Conservation (phyloP, 92 coral and sea anemone species). For the Parazoanthus swiftii region DNA sequence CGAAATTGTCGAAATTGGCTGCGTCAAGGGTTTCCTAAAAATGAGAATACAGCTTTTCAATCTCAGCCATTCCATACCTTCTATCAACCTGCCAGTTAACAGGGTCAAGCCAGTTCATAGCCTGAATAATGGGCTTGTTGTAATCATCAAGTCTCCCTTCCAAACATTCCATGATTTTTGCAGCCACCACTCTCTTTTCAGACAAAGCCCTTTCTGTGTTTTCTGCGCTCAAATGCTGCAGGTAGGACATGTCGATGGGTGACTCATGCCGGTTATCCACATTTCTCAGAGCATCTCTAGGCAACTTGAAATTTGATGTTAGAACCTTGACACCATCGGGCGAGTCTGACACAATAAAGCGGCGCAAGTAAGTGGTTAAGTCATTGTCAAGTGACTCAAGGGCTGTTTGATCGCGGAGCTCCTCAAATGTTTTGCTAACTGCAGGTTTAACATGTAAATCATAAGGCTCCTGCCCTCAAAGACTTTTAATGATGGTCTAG, state of each 20-base stretch:
- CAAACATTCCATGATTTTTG: constrained; percentile 11
- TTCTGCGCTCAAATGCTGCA: background rate
- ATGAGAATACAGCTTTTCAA: constrained; percentile 22
- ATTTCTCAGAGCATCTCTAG: constrained; percentile 31
- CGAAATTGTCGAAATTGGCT: constrained; percentile 14
- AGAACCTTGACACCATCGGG: constrained; percentile 24
- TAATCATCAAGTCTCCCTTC: background rate
- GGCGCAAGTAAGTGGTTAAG: constrained; percentile 38
- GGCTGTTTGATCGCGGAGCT: constrained; percentile 22
- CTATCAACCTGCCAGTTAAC: constrained; percentile 18
- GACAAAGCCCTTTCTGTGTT: background rate
- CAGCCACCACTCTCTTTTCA: background rate
- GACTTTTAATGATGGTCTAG: constrained; percentile 31
- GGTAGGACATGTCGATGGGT: constrained; percentile 19
- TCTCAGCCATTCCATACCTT: constrained; percentile 5
- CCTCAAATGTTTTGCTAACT: constrained; percentile 30
- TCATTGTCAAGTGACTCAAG: constrained; percentile 1
- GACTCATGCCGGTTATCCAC: constrained; percentile 24
- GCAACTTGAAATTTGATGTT: constrained; percentile 23
- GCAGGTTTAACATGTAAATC: constrained; percentile 29
- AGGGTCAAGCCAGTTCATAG: constrained; percentile 21
- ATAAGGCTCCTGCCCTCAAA: constrained; percentile 30
- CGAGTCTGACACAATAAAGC: constrained; percentile 16
- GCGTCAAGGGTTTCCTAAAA: constrained; percentile 24
- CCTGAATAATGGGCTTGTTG: constrained; percentile 19